Evolutionary conservation across 2,113 vertebrate species (phyloP), one percentile per base, ranked within the genome.

Genomic region (Nerophis ophidion): DNA sequence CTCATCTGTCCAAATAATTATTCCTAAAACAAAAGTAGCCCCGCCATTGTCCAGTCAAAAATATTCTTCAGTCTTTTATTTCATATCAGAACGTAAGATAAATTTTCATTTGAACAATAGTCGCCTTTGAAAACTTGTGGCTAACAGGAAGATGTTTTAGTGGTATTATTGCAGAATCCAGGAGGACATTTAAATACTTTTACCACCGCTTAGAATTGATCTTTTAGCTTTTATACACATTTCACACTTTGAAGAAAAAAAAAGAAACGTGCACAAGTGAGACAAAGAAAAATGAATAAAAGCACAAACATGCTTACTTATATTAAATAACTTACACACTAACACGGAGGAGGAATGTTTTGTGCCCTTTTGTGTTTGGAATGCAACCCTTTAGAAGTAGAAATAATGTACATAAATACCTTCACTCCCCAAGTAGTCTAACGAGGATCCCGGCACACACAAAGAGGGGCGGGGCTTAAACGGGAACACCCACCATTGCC

Each of bases 401-500:
- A 50, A 50, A 50, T 8, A 44, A 9, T 44, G 40, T 11, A 44
- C 40, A 44, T 44, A 44, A 42, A 11, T 11, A 9, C 9, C 49
- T 10, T 51, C n/a, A 51, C 6, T 38, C 36, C 36, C 36, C 40
- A 44, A 44, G 40, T 44, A 5, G 40, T 11, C 40, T 16, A 44
- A 68, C n/a, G 57, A 46, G 55, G 55, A 73, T 73, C 68, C 80
- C 79, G 74, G 77, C 84, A 80, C 81, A 66, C 54, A 77, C 61
- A 48, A 11, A 4, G 8, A 5, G 26, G 13, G 57, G 63, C 40
- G 54, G 11, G 8, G n/a, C 15, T 3, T 85, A 87, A 73, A 26
- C 26, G 26, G 26, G 4, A 26, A 87, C 92, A 81, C 63, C 71
- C 74, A 91, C 77, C 40, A 11, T 44, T 0, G 89, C 81, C 6